Base-by-base conservation (phyloP, 2,113 vertebrate species). In the Paraplagusia blochii region DNA sequence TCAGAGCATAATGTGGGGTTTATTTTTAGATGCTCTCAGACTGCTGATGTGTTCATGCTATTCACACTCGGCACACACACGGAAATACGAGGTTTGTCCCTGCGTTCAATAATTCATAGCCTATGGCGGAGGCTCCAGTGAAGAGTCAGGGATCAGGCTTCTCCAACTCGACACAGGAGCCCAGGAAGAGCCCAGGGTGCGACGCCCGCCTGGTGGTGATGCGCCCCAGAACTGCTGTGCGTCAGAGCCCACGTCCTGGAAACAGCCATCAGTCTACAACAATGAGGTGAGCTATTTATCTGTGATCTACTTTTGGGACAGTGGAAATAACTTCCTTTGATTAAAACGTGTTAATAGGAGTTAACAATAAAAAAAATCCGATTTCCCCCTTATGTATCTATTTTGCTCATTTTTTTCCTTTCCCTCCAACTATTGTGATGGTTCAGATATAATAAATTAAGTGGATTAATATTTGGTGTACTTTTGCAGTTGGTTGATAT, bases 51-150 rank as follows among this genome's bases (percentile, higher is more conserved):
- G 22, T 40, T 12, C 52, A 40, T 39, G 58, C 71, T 40, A 9
- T 55, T 10, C 46, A 39, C 29, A 14, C 59, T 68, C 72, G 43
- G 14, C 63, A 49, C 69, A 55, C 47, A 38, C 45, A 11, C 45
- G 19, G 16, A 19, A n/a, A 13, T 33, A 18, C 49, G 19, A 17
- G 9, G 1, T 10, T 16, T 66, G 66, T 56, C 63, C 49, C 55
- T 11, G 14, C 59, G 33, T 66, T 85, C 61, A 81, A 82, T 83
- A 72, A 87, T 85, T 85, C 44, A 80, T 54, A 70, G n/a, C 15
- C n/a, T 43, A 38, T 49, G 49, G 48, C 18, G 46, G 12, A 48
- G 55, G 43, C 33, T 49, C 46, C 46, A 11, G 64, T 3, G 40
- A 44, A 34, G 48, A 55, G 29, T 40, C 38, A 39, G 35, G 40